Base-by-base conservation (phyloP, 35 echinoderm and acorn worm genomes). In the Anneissia japonica region DNA sequence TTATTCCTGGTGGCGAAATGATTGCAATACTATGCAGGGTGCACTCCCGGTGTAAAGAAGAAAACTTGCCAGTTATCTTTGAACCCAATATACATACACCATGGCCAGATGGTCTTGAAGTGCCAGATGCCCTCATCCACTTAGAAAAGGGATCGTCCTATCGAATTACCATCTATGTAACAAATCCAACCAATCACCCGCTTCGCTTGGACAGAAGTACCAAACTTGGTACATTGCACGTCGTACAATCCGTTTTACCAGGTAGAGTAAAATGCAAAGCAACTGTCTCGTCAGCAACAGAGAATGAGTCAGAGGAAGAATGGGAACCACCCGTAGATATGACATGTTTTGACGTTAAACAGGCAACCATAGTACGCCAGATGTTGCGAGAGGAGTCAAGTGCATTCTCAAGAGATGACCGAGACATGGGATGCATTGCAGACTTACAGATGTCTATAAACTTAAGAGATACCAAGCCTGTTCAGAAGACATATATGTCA, bases 361-460 rank as follows among this genome's bases (percentile, higher is more conserved):
- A n/a, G n/a, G n/a, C n/a, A n/a, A n/a, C n/a, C n/a, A n/a, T 38
- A 11, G 78, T 38, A 39, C 21, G 34, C 17, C 3, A 39, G 4
- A 80, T 80, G 78, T n/a, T 80, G 32, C 3, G 36, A 34, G 37
- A 80, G 34, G 78, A 75, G 75, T 73, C 83, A 7, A 19, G n/a
- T 75, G 82, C 88, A 43, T 90, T 90, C 77, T n/a, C 88, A 4
- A 85, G 83, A 39, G 82, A 86, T 78, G 81, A 86, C 32, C 73
- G 31, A 29, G 88, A 90, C 82, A 73, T 79, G 21, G 88, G 88
- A 14, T 32, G 36, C 19, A 72, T 86, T 30, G 38, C 31, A 2
- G 83, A 90, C 46, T 36, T 86, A 37, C 34, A 90, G 34, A 85
- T 90, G 88, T 32, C 75, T 17, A 90, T 90, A 21, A 7, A 72